A percentile compares a stretch with the other conserved stretches of the same genome.
These are phyloP conservation scores for Machimus atricapillus DNA, from an alignment of 2,888 invertebrate species.

Conservation along the genomic window DNA sequence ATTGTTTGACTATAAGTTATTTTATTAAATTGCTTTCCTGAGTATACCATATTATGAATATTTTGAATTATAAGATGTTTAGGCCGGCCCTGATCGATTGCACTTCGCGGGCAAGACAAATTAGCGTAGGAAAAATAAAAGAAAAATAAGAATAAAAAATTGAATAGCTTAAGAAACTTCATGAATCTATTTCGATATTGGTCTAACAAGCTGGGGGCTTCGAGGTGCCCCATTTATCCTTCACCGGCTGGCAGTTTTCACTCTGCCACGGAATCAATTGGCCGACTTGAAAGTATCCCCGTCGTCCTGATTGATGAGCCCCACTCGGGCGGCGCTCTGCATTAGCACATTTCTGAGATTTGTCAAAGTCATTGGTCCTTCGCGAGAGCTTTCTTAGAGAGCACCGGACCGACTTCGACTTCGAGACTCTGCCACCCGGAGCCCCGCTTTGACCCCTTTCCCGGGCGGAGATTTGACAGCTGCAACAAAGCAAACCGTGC, in stretches of 20 bases:
- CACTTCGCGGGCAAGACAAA: not conserved
- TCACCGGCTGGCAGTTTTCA: conserved; percentile 5
- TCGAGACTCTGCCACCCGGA: not conserved
- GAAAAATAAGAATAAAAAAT: not conserved
- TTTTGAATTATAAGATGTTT: not conserved
- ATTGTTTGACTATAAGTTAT: too few species aligned
- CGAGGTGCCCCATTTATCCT: conserved; percentile 2
- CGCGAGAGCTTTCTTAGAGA: conserved; percentile 15
- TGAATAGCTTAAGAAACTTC: not conserved
- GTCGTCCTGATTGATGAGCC: conserved; percentile 40
- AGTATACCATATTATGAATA: too few species aligned
- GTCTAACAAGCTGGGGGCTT: not conserved
- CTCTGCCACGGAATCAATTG: conserved; percentile 38
- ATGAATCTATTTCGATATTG: not conserved
- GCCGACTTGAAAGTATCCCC: conserved; percentile 19
- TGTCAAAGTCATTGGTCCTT: conserved; percentile 40
- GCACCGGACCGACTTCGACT: not conserved
- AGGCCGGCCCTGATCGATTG: not conserved
- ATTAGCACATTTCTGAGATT: conserved; percentile 44
- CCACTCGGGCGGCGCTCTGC: conserved; percentile 25
- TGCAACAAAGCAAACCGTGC: conserved; percentile 39
- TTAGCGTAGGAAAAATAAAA: not conserved
- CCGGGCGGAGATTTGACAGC: conserved; percentile 16
- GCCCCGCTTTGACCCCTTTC: not conserved
- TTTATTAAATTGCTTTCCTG: too few species aligned